Conservation (phyloP, 2,113 vertebrate species). For the Pelusios castaneus region DNA sequence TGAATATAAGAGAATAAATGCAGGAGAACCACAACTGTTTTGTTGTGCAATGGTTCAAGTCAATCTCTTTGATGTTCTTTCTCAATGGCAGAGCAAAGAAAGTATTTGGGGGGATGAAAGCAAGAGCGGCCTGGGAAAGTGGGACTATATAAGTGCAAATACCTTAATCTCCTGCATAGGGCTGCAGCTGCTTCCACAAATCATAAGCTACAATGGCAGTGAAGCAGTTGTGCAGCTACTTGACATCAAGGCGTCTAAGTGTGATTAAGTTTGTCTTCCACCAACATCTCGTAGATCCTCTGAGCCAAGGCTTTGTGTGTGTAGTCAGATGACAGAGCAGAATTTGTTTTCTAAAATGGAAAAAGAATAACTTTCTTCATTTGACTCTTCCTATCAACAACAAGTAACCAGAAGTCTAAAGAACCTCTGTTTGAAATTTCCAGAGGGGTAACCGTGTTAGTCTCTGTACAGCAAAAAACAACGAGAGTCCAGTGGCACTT, state of each 20-base stretch:
- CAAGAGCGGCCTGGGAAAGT: neutral
- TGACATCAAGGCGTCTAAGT: neutral
- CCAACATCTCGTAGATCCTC: neutral
- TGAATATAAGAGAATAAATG: neutral
- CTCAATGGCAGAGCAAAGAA: neutral
- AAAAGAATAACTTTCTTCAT: neutral
- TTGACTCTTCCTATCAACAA: neutral
- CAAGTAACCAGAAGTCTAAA: neutral
- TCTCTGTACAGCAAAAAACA: no score
- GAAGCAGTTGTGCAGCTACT: neutral
- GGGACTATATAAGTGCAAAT: neutral
- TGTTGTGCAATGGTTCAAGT: neutral
- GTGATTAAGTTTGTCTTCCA: neutral
- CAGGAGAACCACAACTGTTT: neutral
- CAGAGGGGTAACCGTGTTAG: no score
- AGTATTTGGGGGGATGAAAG: neutral
- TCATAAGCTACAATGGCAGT: neutral
- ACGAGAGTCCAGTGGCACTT: no score
- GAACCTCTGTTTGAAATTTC: neutral
- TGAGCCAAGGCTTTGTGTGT: neutral
- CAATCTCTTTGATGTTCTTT: neutral
- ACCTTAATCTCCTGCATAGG: neutral
- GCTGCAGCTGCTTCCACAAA: neutral
- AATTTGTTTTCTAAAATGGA: neutral
- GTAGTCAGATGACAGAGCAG: neutral